Evolutionary conservation across 2,113 vertebrate genomes (phyloP), one percentile per base, ranked within the genome.

Genomic region (Cyprinodon variegatus): DNA sequence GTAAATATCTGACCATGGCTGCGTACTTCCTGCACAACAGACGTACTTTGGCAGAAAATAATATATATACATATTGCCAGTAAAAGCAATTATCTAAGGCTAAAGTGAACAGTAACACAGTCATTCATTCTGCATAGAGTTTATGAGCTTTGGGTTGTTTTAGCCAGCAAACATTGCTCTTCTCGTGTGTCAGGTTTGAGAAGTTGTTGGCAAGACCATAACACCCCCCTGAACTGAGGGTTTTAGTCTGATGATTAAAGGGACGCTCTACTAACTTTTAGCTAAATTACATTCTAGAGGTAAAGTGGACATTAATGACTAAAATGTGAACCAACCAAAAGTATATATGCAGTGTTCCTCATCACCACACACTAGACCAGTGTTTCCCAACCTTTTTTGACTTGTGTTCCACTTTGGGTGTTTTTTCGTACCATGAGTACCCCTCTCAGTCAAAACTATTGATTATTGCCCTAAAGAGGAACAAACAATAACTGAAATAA

Each of bases 21-120:
- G 41, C 64, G n/a, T n/a, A 66, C 64, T 66, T 66, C 64, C 64
- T 46, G n/a, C 20, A 46, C 64, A 66, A 66, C 22, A 66, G 14
- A 45, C 20, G 41, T 46, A n/a, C 40, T 45, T 65, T 65, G 64
- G 39, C 14, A 11, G 41, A 20, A 65, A 65, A 15, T 17, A 43
- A 65, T 4, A 29, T 29, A 29, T 7, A 14, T 7, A 9, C 50
- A 29, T 9, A 9, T 20, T 36, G 64, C 64, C 64, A 66, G 46
- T 2, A 45, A 46, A 65, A 45, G 43, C 63, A 65, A 65, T n/a
- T 11, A 65, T n/a, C 39, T 43, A 11, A 65, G 11, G 39, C 41
- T 20, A 41, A 62, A 38, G 37, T 6, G 36, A 61, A 61, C 8
- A 64, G 3, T 41, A 22, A 38, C n/a, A 64, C 14, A 64, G 17